Evolutionary conservation across 2,113 vertebrate species (phyloP).

Genomic region (Rhinopithecus roxellana): DNA sequence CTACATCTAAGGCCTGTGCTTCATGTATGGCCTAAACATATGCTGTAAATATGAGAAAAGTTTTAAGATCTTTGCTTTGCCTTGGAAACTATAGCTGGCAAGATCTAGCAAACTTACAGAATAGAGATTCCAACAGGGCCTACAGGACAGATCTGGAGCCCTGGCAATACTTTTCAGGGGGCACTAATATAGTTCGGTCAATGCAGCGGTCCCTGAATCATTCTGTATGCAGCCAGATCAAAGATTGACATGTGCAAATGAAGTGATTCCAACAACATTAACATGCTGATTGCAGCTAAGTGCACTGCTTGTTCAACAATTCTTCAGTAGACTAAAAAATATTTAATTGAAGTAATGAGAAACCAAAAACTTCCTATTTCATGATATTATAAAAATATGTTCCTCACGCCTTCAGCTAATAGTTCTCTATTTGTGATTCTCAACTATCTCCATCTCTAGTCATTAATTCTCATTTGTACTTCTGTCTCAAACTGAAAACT

Average conservation of each 20-base stretch:
- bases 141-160: neutral
- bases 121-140: neutral
- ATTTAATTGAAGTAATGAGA: constrained; percentile 49
- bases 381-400: constrained; percentile 11
- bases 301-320: neutral
- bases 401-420: neutral
- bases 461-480: constrained; percentile 32
- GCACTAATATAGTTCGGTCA: neutral
- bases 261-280: neutral
- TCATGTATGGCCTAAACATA: neutral
- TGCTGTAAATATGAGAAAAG: neutral
- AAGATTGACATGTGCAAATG: neutral
- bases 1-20: neutral
- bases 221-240: neutral
- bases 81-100: constrained; percentile 23
- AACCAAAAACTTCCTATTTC: constrained; percentile 28
- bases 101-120: neutral
- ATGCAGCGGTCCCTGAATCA: neutral
- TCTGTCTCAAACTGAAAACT: constrained; percentile 9
- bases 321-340: neutral
- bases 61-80: constrained; percentile 18
- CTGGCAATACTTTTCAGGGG: neutral
- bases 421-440: constrained; percentile 30
- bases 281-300: neutral
- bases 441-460: neutral